phyloP scores from a whole-genome alignment of 1,140 invertebrate genomes.

The Octopus sinensis region DNA sequence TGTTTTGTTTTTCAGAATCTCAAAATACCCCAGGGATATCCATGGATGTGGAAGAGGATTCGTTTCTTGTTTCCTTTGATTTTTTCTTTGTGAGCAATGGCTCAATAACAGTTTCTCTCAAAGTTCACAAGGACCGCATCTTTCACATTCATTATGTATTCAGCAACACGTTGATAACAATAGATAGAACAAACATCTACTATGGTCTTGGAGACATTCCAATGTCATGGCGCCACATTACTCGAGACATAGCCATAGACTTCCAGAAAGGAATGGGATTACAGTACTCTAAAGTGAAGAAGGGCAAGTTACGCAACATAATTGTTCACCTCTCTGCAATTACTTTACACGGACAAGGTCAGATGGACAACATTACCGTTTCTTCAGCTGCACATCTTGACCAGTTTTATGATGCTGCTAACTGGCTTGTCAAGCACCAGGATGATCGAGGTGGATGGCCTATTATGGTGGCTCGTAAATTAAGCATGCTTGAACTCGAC shows the following conservation, averaged over 20 bases:
- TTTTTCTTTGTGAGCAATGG: conserved; percentile 71
- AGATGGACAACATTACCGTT: conserved; percentile 52
- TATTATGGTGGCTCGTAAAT: conserved; percentile 86
- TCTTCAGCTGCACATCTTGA: conserved; percentile 67
- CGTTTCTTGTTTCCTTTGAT: conserved; percentile 71
- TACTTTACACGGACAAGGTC: conserved; percentile 72
- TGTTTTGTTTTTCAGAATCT: conserved; percentile 58
- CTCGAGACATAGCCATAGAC: conserved; percentile 85
- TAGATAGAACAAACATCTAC: conserved; percentile 73
- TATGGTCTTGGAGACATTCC: conserved; percentile 74
- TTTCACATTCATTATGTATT: conserved; percentile 82
- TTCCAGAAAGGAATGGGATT: conserved; percentile 80
- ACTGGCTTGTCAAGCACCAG: conserved; percentile 89
- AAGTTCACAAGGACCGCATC: conserved; percentile 68
- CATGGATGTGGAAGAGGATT: conserved; percentile 67
- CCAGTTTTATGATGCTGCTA: conserved; percentile 87
- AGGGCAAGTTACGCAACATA: conserved; percentile 35
- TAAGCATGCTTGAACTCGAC: conserved; percentile 72
- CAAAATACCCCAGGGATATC: conserved; percentile 67
- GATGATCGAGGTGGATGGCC: conserved; percentile 91
- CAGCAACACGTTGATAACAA: conserved; percentile 69
- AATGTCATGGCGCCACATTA: conserved; percentile 76
- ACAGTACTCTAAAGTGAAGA: conserved; percentile 39
- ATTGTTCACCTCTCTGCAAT: conserved; percentile 43
- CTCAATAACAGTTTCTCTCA: conserved; percentile 73